These are phyloP conservation scores for Girardia tigrina DNA, from an alignment of 2,888 invertebrate genomes.

Conservation along the genomic window DNA sequence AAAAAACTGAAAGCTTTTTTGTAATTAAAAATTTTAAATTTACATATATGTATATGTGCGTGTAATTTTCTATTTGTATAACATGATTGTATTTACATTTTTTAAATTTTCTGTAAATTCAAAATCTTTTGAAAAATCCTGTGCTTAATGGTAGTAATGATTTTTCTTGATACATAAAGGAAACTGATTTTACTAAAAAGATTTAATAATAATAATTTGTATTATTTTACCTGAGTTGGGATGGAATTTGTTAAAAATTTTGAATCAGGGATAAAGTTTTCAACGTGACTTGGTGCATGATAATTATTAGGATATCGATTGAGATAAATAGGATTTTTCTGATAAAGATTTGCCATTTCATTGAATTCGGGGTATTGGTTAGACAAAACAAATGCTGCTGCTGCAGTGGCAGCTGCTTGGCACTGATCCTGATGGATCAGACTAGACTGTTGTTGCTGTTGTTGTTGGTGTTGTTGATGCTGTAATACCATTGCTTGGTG, in stretches of 20 bases:
- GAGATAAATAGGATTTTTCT: conserved; percentile 15
- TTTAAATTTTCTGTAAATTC: too few species aligned
- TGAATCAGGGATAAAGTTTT: neutral
- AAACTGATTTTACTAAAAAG: too few species aligned
- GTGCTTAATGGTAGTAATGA: too few species aligned
- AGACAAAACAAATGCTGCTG: neutral
- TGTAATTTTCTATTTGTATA: too few species aligned
- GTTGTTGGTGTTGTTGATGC: neutral
- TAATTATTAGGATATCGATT: conserved; percentile 7
- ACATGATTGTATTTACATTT: too few species aligned
- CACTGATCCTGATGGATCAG: neutral
- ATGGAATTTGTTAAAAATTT: neutral
- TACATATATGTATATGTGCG: too few species aligned
- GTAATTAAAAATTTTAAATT: too few species aligned
- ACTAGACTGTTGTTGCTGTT: conserved; percentile 11
- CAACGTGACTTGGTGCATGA: neutral
- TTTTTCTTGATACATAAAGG: too few species aligned
- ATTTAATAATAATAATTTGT: too few species aligned
- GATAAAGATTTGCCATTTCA: conserved; percentile 19
- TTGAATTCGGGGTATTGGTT: conserved; percentile 7
- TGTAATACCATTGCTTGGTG: too few species aligned
- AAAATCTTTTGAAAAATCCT: too few species aligned
- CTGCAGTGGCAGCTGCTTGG: conserved; percentile 3
- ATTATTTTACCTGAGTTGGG: neutral
- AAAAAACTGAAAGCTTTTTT: too few species aligned